These are phyloP conservation scores for Oscheius sp. DNA, from an alignment of 2,888 invertebrate species.

Conservation along the genomic window DNA sequence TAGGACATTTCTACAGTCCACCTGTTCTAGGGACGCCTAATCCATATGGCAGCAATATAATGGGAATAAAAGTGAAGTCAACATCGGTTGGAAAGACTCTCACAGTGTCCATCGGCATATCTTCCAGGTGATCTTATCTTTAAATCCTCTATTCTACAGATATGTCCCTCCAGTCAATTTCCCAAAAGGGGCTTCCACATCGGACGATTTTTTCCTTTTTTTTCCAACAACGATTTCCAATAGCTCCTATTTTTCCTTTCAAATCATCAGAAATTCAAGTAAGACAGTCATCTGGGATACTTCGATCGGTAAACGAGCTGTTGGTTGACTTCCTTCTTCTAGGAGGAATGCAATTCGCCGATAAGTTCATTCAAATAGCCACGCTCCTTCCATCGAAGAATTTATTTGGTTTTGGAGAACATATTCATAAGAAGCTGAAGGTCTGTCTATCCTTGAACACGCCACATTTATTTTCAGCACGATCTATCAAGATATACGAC, in stretches of 20 bases:
- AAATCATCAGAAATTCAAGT: conserved; percentile 38
- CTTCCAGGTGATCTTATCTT: background rate
- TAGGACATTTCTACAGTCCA: background rate
- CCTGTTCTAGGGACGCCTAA: conserved; percentile 4
- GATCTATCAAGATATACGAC: conserved; percentile 57
- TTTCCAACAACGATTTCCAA: conserved; percentile 21
- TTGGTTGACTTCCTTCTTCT: background rate
- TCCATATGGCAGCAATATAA: conserved; percentile 16
- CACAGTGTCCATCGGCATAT: conserved; percentile 23
- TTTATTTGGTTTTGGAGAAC: conserved; percentile 67
- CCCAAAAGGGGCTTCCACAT: conserved; percentile 40
- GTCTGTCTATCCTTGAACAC: conserved; percentile 35
- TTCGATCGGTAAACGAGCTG: conserved; percentile 34
- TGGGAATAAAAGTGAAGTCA: background rate
- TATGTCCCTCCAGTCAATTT: conserved; percentile 47
- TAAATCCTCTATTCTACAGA: background rate
- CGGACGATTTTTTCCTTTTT: conserved; percentile 36
- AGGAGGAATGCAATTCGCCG: conserved; percentile 63
- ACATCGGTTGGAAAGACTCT: conserved; percentile 12
- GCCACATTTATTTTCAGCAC: conserved; percentile 45
- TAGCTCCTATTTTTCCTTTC: conserved; percentile 39
- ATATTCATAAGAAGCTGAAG: conserved; percentile 62
- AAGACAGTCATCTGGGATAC: conserved; percentile 46
- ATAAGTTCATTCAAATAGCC: conserved; percentile 67
- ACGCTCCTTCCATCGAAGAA: conserved; percentile 59